Evolutionary conservation across 2,797 vertebrate species (phyloP).

Genomic region (Sarcophilus harrisii): DNA sequence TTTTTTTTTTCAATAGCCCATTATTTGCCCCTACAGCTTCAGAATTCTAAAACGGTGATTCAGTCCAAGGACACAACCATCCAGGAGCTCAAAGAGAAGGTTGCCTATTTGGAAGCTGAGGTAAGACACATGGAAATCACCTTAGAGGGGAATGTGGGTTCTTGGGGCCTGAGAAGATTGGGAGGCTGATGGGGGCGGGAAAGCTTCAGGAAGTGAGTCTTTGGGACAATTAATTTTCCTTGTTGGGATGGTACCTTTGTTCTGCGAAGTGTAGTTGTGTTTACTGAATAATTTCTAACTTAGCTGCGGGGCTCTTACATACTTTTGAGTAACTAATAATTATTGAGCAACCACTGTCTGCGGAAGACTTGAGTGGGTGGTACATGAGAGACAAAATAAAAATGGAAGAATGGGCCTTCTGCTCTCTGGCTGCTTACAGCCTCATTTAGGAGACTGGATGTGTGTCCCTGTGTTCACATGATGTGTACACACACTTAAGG

Average conservation of each 20-base stretch:
- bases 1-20: not conserved
- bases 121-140: conserved; percentile 78
- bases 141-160: conserved; percentile 67
- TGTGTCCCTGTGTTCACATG: not conserved
- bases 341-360: not conserved
- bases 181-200: not conserved
- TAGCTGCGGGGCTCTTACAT: not conserved
- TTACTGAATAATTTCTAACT: not conserved
- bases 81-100: conserved; percentile 94
- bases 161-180: not conserved
- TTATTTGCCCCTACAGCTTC: conserved; percentile 86
- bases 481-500: not conserved
- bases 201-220: not conserved
- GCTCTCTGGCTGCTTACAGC: not conserved
- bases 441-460: not conserved
- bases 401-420: too few species aligned
- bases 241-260: not conserved
- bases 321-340: not conserved
- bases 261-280: not conserved
- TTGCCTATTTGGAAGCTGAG: conserved; percentile 95
- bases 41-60: conserved; percentile 95
- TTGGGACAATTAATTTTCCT: not conserved
- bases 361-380: not conserved
- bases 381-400: conserved; percentile 28
- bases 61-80: conserved; percentile 93